Evolutionary conservation across 2,797 vertebrate species (phyloP), one percentile per base, ranked within the genome.

Genomic region (Natrix natrix): DNA sequence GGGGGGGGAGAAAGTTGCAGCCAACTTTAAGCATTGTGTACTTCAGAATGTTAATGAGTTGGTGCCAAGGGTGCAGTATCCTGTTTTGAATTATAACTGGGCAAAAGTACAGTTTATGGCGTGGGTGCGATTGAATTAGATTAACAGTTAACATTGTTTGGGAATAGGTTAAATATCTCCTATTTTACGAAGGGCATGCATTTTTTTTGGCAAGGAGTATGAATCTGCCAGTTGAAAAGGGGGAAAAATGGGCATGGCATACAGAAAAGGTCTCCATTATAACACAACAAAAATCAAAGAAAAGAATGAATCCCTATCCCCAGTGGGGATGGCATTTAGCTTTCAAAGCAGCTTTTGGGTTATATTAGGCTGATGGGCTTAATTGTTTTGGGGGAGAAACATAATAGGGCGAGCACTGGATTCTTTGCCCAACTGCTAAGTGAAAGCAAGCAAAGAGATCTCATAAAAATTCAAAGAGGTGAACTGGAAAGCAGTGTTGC

Each of bases 41-140:
- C 20, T 10, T 86, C 95, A 59, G 89, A 90, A 88, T 93, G 43
- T 94, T 90, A 63, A 90, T 94, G 92, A 94, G 92, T 66, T 0
- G 88, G 56, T 17, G 90, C 59, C 28, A 59, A 88, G 66, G 92
- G 59, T 90, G 66, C 8, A 90, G 91, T 86, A 90, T 93, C 24
- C 88, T 92, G 69, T 93, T 57, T 88, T 95, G 96, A 24, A 28
- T 83, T 56, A 94, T 87, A 94, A 95, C 87, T 66, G 48, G 83
- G 54, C 91, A 87, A 16, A 61, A 28, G 16, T 69, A 52, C 91
- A 57, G 3, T 90, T 91, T 92, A 59, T 59, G 54, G 88, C 93
- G 37, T 55, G 57, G 59, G 43, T 89, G 32, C 57, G 0, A 0
- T 90, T 91, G 32, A 93, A 20, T 93, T 93, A 90, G 92, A 74